A percentile compares a stretch with the other conserved stretches of the same genome.
These are phyloP conservation scores for Andrena haemorrhoa DNA, from an alignment of 2,888 invertebrate species.

Conservation along the genomic window DNA sequence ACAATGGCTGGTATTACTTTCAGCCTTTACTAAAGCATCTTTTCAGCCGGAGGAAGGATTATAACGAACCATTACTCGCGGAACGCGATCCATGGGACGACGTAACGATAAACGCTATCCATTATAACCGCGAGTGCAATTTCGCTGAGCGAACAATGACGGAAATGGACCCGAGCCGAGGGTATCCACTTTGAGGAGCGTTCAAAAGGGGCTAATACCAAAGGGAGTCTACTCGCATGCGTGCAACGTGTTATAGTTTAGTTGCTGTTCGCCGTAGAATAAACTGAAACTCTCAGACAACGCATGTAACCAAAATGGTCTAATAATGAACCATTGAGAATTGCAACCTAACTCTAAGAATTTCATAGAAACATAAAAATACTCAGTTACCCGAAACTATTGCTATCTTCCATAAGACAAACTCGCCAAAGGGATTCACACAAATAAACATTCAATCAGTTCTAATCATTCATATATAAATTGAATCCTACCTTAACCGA, in stretches of 20 bases:
- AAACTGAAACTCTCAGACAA: too few species aligned
- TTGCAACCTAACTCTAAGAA: too few species aligned
- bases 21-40: conserved; percentile 49
- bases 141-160: conserved; percentile 51
- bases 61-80: conserved; percentile 56
- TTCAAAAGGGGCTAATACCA: not conserved
- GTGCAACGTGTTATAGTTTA: conserved; percentile 49
- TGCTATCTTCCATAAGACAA: too few species aligned
- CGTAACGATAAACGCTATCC: conserved; percentile 60
- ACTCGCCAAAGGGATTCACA: too few species aligned
- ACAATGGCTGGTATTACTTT: conserved; percentile 53
- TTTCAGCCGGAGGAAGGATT: conserved; percentile 50
- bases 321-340: too few species aligned
- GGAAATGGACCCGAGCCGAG: conserved; percentile 40
- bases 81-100: conserved; percentile 45
- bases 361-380: too few species aligned
- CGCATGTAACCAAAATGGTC: too few species aligned
- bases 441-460: too few species aligned
- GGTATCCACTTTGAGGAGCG: conserved; percentile 4
- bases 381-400: too few species aligned
- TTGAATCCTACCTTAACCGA: too few species aligned
- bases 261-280: conserved; percentile 7
- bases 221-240: not conserved
- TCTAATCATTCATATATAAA: too few species aligned
- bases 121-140: conserved; percentile 53